A percentile compares a stretch with the other conserved stretches of the same genome.
Evolutionary conservation across 2,113 vertebrate species (phyloP).

Genomic region (Camelus bactrianus): DNA sequence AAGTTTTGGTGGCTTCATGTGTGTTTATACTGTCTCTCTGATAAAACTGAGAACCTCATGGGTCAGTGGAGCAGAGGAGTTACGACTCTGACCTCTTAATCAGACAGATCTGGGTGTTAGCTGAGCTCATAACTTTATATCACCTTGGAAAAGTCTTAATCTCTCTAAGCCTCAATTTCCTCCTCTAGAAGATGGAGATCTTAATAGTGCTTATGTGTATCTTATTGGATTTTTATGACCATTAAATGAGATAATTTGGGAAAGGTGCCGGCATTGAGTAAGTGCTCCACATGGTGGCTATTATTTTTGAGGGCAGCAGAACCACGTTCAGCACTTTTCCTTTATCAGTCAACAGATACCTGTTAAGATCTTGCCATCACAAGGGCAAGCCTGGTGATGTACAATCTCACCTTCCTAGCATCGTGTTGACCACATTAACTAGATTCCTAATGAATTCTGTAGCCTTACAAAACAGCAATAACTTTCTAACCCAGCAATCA

Average conservation of each 20-base stretch:
- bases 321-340: not conserved
- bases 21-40: not conserved
- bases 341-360: not conserved
- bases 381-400: not conserved
- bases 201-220: not conserved
- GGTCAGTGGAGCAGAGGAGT: not conserved
- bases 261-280: not conserved
- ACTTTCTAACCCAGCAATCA: conserved; percentile 39
- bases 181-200: not conserved
- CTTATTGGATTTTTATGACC: not conserved
- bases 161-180: not conserved
- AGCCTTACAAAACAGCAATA: conserved; percentile 35
- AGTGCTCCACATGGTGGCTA: not conserved
- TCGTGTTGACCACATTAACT: not conserved
- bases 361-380: not conserved
- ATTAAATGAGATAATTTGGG: not conserved
- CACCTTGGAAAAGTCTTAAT: not conserved
- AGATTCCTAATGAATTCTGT: not conserved
- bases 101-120: not conserved
- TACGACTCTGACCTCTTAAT: not conserved
- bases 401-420: not conserved
- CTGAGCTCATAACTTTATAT: not conserved
- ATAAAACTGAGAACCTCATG: not conserved
- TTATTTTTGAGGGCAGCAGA: not conserved
- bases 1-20: not conserved